Percentiles rank a stretch among this genome's conserved stretches.
Evolutionary conservation across 2,113 vertebrate species (phyloP).

Genomic region (Catharus minimus): DNA sequence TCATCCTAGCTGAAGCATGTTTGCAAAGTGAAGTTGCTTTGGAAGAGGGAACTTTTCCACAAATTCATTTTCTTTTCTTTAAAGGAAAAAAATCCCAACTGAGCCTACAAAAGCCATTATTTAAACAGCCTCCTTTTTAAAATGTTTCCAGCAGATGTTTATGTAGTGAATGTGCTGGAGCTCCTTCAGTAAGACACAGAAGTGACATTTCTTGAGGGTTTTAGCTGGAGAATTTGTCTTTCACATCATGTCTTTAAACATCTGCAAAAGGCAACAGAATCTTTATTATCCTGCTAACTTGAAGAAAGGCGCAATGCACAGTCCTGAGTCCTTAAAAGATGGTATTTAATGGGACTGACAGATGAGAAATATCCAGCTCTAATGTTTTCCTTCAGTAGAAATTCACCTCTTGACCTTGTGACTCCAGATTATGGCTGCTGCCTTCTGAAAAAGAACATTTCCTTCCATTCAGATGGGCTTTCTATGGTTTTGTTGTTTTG

Average conservation of each 20-base stretch:
- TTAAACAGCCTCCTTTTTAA: constrained; percentile 64
- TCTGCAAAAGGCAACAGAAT: constrained; percentile 74
- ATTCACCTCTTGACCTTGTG: constrained; percentile 65
- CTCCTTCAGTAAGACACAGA: constrained; percentile 71
- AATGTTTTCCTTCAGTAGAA: constrained; percentile 65
- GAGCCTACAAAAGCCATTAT: constrained; percentile 56
- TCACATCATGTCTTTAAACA: constrained; percentile 76
- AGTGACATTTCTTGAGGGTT: constrained; percentile 80
- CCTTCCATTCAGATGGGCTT: constrained; percentile 47
- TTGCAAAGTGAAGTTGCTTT: constrained; percentile 39
- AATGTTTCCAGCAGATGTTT: constrained; percentile 74
- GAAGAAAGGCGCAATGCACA: constrained; percentile 45
- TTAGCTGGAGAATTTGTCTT: constrained; percentile 73
- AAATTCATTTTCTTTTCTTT: constrained; percentile 60
- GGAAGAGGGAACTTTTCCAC: constrained; percentile 37
- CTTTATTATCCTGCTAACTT: constrained; percentile 72
- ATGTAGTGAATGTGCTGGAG: constrained; percentile 58
- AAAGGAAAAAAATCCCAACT: neutral
- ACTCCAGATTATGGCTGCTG: constrained; percentile 19
- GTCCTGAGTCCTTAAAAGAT: constrained; percentile 56
- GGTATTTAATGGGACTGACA: constrained; percentile 64
- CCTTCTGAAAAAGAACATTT: constrained; percentile 52
- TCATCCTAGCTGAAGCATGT: neutral
- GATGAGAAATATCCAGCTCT: constrained; percentile 52
- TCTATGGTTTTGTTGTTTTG: neutral